Conservation (phyloP, 1,140 invertebrate species). For the Macrostomum lignano region DNA sequence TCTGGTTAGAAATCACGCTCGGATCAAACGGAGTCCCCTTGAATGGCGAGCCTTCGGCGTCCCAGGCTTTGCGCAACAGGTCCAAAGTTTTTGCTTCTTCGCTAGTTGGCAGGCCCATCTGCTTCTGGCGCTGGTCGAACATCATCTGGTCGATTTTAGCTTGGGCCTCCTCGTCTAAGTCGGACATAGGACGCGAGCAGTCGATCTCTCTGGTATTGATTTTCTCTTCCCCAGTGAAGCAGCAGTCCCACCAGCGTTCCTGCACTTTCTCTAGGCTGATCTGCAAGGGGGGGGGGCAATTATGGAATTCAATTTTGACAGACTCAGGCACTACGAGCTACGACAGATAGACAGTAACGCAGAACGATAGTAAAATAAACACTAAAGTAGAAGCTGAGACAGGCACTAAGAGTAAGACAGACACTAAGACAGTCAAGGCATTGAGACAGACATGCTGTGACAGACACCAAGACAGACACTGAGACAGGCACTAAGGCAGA, state of each 20-base stretch:
- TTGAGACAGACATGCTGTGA: too few species aligned
- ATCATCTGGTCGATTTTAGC: constrained; percentile 50
- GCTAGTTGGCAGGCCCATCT: constrained; percentile 37
- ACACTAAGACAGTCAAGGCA: too few species aligned
- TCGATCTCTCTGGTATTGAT: constrained; percentile 49
- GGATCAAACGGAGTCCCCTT: constrained; percentile 48
- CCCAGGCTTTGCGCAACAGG: constrained; percentile 46
- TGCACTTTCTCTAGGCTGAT: constrained; percentile 42
- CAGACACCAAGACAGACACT: too few species aligned
- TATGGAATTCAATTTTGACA: neutral
- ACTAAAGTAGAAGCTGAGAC: too few species aligned
- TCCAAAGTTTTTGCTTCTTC: constrained; percentile 38
- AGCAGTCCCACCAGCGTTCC: constrained; percentile 53
- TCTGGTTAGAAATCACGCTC: too few species aligned
- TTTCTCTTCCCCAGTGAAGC: constrained; percentile 39
- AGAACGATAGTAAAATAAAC: too few species aligned
- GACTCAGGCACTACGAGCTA: too few species aligned
- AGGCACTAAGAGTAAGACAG: too few species aligned
- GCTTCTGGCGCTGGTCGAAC: constrained; percentile 42
- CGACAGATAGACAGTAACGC: too few species aligned
- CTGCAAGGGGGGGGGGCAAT: constrained; percentile 20
- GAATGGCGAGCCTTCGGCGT: constrained; percentile 53
- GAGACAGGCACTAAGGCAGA: too few species aligned
- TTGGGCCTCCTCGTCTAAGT: constrained; percentile 45
- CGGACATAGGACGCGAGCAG: constrained; percentile 43